phyloP scores from a whole-genome alignment of 2,797 vertebrate genomes.

The Scleropages formosus region DNA sequence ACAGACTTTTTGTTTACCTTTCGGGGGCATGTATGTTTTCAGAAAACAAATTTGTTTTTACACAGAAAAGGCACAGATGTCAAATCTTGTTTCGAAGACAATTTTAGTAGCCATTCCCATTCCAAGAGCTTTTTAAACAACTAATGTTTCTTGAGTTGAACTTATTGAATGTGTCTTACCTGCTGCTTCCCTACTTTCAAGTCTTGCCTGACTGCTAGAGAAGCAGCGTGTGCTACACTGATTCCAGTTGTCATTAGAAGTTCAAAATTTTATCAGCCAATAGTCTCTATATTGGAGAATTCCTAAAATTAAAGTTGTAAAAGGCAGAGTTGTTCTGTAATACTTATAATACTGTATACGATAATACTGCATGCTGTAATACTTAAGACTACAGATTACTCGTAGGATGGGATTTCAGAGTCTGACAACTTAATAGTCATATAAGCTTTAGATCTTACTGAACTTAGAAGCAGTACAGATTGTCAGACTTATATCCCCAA shows the following conservation, averaged over 20 bases:
- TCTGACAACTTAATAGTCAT: neutral
- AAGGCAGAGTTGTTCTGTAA: neutral
- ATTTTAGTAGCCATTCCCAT: neutral
- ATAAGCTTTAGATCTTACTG: neutral
- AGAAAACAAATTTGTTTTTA: neutral
- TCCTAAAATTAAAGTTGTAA: neutral
- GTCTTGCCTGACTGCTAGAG: neutral
- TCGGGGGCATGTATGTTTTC: constrained; percentile 1
- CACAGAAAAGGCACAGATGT: neutral
- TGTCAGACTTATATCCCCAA: no score
- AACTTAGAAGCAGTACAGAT: no score
- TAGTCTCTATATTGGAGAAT: neutral
- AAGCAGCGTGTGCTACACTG: neutral
- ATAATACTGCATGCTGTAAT: no score
- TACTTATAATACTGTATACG: no score
- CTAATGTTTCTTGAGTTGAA: no score
- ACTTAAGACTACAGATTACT: neutral
- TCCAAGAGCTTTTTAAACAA: neutral
- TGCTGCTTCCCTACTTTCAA: neutral
- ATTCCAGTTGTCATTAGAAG: no score
- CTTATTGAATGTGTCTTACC: neutral
- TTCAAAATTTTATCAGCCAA: neutral
- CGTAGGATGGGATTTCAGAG: neutral
- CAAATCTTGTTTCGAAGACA: neutral
- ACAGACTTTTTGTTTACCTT: constrained; percentile 3